A percentile compares a stretch with the other conserved stretches of the same genome.
Conservation (phyloP, 2,888 invertebrate genomes). For the Stegophylla sp. region DNA sequence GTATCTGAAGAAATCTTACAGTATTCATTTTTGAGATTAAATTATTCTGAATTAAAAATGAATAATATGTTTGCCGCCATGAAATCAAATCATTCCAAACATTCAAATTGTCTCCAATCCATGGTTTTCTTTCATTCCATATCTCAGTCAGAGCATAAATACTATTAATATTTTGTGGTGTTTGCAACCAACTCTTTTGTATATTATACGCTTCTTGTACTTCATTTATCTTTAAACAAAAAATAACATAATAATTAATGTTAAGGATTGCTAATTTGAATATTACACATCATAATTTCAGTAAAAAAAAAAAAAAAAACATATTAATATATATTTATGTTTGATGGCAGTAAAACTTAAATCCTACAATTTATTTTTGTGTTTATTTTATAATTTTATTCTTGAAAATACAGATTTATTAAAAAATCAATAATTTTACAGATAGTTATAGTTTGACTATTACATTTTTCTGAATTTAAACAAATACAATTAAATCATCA, state of each 20-base stretch:
- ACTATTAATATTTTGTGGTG: constrained; percentile 6
- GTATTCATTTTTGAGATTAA: not conserved
- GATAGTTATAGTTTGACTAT: too few species aligned
- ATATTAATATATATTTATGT: too few species aligned
- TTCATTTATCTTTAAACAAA: constrained; percentile 21
- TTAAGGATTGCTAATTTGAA: too few species aligned
- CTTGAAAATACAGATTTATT: too few species aligned
- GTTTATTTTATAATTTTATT: too few species aligned
- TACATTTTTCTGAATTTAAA: too few species aligned
- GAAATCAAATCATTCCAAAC: constrained; percentile 40
- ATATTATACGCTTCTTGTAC: constrained; percentile 18
- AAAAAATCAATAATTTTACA: too few species aligned
- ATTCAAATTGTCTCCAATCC: constrained; percentile 47
- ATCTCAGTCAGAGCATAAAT: not conserved
- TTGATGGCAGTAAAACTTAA: too few species aligned
- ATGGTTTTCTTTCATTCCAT: constrained; percentile 42
- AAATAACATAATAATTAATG: not conserved
- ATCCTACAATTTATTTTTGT: too few species aligned
- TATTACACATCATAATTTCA: too few species aligned
- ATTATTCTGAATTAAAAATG: not conserved
- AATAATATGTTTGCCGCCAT: constrained; percentile 52
- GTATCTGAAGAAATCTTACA: constrained; percentile 11
- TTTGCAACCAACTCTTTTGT: constrained; percentile 9
- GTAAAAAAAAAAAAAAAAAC: too few species aligned
- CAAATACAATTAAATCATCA: too few species aligned